Evolutionary conservation across 2,797 vertebrate genomes (phyloP), one percentile per base, ranked within the genome.

Genomic region (Prunella strophiata): DNA sequence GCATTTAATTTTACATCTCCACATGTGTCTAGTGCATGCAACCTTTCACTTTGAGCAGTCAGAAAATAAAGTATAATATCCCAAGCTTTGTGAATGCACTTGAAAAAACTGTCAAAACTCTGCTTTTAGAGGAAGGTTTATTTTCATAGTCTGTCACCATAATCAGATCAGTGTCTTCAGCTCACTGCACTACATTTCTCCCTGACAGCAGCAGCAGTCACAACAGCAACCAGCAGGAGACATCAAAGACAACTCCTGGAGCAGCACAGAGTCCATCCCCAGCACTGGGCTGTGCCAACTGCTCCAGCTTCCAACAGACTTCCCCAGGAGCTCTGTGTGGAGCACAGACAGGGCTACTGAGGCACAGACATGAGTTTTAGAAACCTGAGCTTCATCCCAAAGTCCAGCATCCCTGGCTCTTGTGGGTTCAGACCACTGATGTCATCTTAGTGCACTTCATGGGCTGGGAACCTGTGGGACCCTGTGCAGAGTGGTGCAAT

Each of bases 71-170:
- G 12, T 65, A 11, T 52, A 83, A 73, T 51, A 89, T 7, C 52
- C 62, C 2, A 2, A 30, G 42, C 25, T 85, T 83, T 71, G 36
- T 61, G 54, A 93, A 85, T 4, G 16, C 38, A 40, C 58, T 58
- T 51, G 40, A 21, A 43, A 20, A 68, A 51, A 16, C 61, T 83
- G 50, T 72, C 87, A 78, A 65, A 90, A 71, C 50, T 63, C 54
- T 78, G 10, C 34, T 91, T 52, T 70, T 29, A 47, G 58, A 82
- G 71, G 62, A 77, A 63, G 45, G 84, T 83, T 89, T 88, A 62
- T 94, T 93, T 95, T 79, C 90, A 48, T 34, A 84, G 59, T 42
- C 66, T 91, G 71, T 79, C 88, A 43, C 36, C 57, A 34, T 59
- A 82, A 93, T 62, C 67, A 59, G 80, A 93, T 91, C 74, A 73